Conservation (phyloP, 2,797 vertebrate species). For the Parambassis ranga region DNA sequence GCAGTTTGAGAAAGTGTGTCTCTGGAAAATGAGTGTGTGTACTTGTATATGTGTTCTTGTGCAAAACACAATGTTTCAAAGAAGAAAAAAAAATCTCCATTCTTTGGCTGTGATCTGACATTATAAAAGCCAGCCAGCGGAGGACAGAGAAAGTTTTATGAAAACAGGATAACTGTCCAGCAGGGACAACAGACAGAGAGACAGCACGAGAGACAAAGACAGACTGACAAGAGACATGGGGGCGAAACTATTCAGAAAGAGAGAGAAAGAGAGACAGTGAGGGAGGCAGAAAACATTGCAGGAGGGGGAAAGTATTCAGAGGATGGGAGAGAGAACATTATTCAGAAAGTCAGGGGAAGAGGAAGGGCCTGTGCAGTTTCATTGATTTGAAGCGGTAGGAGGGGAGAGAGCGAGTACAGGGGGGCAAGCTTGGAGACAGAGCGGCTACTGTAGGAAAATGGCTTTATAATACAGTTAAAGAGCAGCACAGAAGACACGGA, state of each 20-base stretch:
- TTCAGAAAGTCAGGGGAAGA: constrained; percentile 56
- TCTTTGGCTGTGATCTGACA: constrained; percentile 71
- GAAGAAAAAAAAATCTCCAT: constrained; percentile 2
- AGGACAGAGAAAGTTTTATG: constrained; percentile 73
- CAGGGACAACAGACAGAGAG: constrained; percentile 52
- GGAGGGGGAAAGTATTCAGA: constrained; percentile 61
- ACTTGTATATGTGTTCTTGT: constrained; percentile 28
- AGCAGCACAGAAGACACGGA: constrained; percentile 42
- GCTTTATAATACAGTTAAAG: constrained; percentile 70
- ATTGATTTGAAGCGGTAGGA: constrained; percentile 68
- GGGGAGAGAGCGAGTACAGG: constrained; percentile 18
- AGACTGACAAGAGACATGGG: constrained; percentile 13
- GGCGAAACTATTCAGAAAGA: constrained; percentile 44
- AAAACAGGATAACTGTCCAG: constrained; percentile 64
- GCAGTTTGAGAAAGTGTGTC: not conserved
- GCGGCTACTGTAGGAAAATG: constrained; percentile 71
- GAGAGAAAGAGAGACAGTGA: constrained; percentile 27
- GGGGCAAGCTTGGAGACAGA: constrained; percentile 57
- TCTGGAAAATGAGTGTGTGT: constrained; percentile 1
- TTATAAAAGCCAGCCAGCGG: constrained; percentile 70
- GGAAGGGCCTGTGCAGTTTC: constrained; percentile 64
- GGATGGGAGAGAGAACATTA: constrained; percentile 47
- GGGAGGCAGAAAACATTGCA: constrained; percentile 42
- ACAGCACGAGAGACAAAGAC: constrained; percentile 8
- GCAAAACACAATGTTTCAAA: constrained; percentile 34